phyloP scores from a whole-genome alignment of 1,140 invertebrate species.

The Apocrypta bakeri region DNA sequence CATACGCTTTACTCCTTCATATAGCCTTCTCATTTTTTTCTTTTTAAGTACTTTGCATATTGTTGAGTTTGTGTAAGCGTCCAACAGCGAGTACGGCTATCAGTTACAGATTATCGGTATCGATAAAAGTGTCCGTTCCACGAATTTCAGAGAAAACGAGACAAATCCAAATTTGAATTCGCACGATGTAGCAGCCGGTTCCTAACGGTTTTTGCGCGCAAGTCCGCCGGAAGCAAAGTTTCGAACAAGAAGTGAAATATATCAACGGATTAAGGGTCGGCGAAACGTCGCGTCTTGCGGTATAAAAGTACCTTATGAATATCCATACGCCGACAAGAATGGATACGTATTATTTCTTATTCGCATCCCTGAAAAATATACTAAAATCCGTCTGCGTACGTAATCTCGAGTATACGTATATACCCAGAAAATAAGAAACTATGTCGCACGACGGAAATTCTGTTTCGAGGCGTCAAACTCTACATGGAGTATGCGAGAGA shows the following conservation, averaged over 20 bases:
- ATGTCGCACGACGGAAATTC: neutral
- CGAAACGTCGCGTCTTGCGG: neutral
- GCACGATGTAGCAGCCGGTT: too few relatives aligned
- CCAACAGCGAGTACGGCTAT: too few relatives aligned
- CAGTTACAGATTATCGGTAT: too few relatives aligned
- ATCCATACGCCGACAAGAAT: constrained; percentile 11
- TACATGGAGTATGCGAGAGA: too few relatives aligned
- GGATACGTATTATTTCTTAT: neutral
- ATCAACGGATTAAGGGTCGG: constrained; percentile 22
- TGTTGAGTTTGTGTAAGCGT: too few relatives aligned
- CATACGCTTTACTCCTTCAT: neutral
- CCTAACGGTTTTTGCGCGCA: too few relatives aligned
- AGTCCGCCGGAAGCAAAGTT: neutral
- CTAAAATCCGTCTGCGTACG: neutral
- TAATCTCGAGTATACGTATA: neutral
- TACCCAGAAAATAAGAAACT: neutral
- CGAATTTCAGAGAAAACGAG: too few relatives aligned
- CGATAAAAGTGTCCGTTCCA: too few relatives aligned
- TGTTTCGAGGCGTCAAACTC: neutral
- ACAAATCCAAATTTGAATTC: too few relatives aligned
- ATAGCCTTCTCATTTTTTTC: too few relatives aligned
- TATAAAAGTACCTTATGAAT: constrained; percentile 34
- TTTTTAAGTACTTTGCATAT: too few relatives aligned
- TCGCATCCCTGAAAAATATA: neutral
- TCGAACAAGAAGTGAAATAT: constrained; percentile 20